Evolutionary conservation across 2,797 vertebrate species (phyloP).

Genomic region (Labeo calbasu): DNA sequence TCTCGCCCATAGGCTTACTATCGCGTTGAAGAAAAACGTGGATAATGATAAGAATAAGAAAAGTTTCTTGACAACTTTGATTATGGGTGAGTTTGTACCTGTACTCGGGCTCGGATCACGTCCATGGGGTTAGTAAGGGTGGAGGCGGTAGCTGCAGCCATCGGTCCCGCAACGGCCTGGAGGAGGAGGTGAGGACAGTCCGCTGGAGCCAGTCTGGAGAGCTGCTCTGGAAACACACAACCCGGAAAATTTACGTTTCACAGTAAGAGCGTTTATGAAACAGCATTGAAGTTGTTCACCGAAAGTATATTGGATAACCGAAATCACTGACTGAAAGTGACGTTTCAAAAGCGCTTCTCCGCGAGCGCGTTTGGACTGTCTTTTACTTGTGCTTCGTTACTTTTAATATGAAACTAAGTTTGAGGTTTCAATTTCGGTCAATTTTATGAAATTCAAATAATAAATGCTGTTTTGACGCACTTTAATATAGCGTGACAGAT

Average conservation of each 20-base stretch:
- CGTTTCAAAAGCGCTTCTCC: too few species aligned
- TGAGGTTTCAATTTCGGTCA: neutral
- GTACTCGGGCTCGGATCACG: slow-evolving; percentile 91
- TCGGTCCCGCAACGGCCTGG: slow-evolving; percentile 91
- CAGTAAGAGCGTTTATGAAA: neutral
- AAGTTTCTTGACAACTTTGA: too few species aligned
- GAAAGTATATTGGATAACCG: too few species aligned
- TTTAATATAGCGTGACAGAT: neutral
- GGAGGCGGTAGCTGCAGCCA: slow-evolving; percentile 93
- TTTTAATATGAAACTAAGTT: neutral
- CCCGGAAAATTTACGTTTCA: too few species aligned
- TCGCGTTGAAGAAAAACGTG: too few species aligned
- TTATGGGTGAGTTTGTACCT: slow-evolving; percentile 75
- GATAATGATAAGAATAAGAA: too few species aligned
- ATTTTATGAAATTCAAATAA: neutral
- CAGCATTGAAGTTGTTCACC: too few species aligned
- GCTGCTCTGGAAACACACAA: slow-evolving; percentile 82
- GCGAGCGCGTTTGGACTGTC: too few species aligned
- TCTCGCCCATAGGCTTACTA: too few species aligned
- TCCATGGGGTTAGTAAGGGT: slow-evolving; percentile 98
- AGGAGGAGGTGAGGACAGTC: slow-evolving; percentile 94
- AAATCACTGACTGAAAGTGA: too few species aligned
- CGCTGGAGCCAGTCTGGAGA: slow-evolving; percentile 87
- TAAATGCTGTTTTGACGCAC: neutral
- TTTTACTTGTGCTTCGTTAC: too few species aligned